These are phyloP conservation scores for Tauraco erythrolophus DNA, from an alignment of 2,113 vertebrate genomes.

Conservation along the genomic window DNA sequence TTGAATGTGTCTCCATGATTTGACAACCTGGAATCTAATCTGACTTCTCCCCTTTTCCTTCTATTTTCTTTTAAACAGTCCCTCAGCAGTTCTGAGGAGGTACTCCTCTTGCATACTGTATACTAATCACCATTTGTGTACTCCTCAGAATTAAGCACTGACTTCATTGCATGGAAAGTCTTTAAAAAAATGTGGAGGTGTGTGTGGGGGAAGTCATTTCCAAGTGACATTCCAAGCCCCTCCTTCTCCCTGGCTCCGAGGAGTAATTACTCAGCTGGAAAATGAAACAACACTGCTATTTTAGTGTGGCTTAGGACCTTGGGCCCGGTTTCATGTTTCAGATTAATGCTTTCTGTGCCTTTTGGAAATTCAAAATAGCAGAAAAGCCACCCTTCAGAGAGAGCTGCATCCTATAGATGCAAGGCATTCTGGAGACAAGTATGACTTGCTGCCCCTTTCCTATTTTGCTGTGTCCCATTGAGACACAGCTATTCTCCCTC, in stretches of 20 bases:
- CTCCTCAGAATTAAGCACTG: constrained; percentile 56
- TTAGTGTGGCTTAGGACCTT: constrained; percentile 65
- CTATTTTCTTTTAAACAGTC: neutral
- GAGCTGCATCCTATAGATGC: neutral
- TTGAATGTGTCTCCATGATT: neutral
- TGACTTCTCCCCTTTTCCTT: neutral
- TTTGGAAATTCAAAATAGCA: constrained; percentile 58
- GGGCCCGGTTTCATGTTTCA: constrained; percentile 51
- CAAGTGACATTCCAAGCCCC: constrained; percentile 72
- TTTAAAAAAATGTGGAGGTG: constrained; percentile 51
- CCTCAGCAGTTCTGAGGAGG: neutral
- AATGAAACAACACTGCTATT: constrained; percentile 67
- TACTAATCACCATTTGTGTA: neutral
- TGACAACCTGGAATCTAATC: neutral
- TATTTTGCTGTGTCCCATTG: neutral
- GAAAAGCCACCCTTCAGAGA: constrained; percentile 14
- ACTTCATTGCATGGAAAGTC: constrained; percentile 48
- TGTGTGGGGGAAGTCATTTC: constrained; percentile 56
- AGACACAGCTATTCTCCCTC: constrained; percentile 39
- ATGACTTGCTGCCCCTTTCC: neutral
- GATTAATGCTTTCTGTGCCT: constrained; percentile 52
- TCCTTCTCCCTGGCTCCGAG: constrained; percentile 62
- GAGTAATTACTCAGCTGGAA: constrained; percentile 74
- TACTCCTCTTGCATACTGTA: neutral
- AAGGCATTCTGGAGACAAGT: neutral